Percentiles rank a stretch among this genome's conserved stretches.
phyloP scores from a whole-genome alignment of 2,113 vertebrate genomes.

The Epinephelus cyanopodus region DNA sequence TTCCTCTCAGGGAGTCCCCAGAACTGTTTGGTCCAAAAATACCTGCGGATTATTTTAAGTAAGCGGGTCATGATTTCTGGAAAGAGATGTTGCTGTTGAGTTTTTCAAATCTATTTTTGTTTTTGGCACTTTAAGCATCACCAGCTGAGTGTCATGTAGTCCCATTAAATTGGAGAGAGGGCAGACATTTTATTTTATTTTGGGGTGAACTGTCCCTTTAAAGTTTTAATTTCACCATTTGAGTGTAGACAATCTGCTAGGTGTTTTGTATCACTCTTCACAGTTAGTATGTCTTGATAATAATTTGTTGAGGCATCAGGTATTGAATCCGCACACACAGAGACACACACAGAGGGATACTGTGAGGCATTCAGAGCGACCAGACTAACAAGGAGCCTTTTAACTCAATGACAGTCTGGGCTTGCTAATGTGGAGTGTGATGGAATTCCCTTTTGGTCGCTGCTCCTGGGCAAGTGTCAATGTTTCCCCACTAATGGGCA shows the following conservation, averaged over 20 bases:
- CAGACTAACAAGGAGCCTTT: slow-evolving; percentile 55
- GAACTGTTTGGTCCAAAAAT: too few species aligned
- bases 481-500: slow-evolving; percentile 55
- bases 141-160: too few species aligned
- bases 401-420: slow-evolving; percentile 36
- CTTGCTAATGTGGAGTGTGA: slow-evolving; percentile 36
- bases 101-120: too few species aligned
- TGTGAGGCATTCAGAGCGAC: slow-evolving; percentile 40
- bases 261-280: background rate
- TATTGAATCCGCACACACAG: slow-evolving; percentile 1
- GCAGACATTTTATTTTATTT: too few species aligned
- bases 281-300: background rate
- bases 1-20: too few species aligned
- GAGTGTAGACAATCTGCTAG: background rate
- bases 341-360: background rate
- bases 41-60: too few species aligned
- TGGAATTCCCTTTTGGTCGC: slow-evolving; percentile 30
- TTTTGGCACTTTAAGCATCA: too few species aligned
- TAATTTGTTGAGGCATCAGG: background rate
- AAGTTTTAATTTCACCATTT: background rate
- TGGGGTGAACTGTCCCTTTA: too few species aligned
- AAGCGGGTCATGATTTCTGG: too few species aligned
- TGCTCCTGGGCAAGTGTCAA: slow-evolving; percentile 31
- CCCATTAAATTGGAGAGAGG: too few species aligned
- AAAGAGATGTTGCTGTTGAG: too few species aligned